Percentiles rank a stretch among this genome's conserved stretches.
Conservation (phyloP, 2,797 vertebrate genomes). For the Cetoscarus ocellatus region DNA sequence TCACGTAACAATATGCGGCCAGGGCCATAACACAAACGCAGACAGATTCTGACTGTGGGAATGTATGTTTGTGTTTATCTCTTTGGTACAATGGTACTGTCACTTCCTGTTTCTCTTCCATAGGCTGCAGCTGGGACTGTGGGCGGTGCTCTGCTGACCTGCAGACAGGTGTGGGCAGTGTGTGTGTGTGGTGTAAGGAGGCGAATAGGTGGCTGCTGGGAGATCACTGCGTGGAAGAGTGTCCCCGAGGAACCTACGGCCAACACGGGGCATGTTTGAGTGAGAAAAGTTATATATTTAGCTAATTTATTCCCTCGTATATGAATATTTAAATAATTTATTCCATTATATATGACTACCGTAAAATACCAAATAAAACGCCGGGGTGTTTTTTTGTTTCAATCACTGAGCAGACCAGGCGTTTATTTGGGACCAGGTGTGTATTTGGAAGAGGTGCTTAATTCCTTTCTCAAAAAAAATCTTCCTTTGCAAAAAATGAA, state of each 20-base stretch:
- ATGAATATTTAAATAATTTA: too few relatives aligned
- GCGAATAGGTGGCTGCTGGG: slow-evolving; percentile 83
- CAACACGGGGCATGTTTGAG: slow-evolving; percentile 84
- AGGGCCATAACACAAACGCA: too few relatives aligned
- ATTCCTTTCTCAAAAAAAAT: too few relatives aligned
- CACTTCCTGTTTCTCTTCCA: slow-evolving; percentile 13
- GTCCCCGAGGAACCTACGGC: slow-evolving; percentile 82
- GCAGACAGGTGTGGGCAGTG: slow-evolving; percentile 77
- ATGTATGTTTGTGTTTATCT: slow-evolving; percentile 16
- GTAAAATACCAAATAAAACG: too few relatives aligned
- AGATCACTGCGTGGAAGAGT: slow-evolving; percentile 87
- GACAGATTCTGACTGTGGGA: too few relatives aligned
- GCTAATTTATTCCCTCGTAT: neutral
- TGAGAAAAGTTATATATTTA: slow-evolving; percentile 59
- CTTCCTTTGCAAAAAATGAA: too few relatives aligned
- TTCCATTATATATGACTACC: too few relatives aligned
- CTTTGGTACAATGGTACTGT: neutral
- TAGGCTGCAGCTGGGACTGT: slow-evolving; percentile 91
- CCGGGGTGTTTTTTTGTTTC: too few relatives aligned
- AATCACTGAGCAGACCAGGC: too few relatives aligned
- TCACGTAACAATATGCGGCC: too few relatives aligned
- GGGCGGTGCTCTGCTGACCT: slow-evolving; percentile 88
- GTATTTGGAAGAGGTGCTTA: too few relatives aligned
- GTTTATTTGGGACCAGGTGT: too few relatives aligned
- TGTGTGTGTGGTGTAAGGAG: slow-evolving; percentile 89